Base-by-base conservation (phyloP, 2,797 vertebrate species). In the Todus mexicanus region DNA sequence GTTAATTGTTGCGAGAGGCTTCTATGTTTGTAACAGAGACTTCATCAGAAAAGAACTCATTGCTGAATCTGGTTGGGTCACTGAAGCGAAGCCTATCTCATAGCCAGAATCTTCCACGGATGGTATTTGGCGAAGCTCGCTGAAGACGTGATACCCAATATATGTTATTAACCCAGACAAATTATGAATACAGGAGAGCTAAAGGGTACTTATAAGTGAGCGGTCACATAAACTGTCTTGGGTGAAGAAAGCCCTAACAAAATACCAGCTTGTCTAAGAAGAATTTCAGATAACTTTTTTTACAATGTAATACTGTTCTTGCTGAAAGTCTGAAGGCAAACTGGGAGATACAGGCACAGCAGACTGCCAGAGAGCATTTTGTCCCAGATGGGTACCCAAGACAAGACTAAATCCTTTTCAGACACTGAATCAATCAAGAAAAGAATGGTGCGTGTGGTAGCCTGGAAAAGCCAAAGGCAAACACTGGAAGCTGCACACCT, bases 381-480 rank as follows among this genome's bases (percentile, higher is more conserved):
- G 56, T 85, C 83, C 47, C 18, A 48, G 60, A 43, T 61, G 29
- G 29, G 8, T 65, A 25, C 43, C 27, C 26, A 75, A 91, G 50
- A n/a, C 37, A 70, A 57, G 53, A 23, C 14, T 82, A 74, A 82
- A 88, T 83, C 29, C 38, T 84, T 72, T 89, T 68, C 66, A 90
- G 81, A 92, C 48, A 81, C 25, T 68, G 72, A 90, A 59, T 89
- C 56, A 89, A 27, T 78, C 63, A 92, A 88, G 87, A 95, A 86
- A 94, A 95, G n/a, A 40, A 45, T 10, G 31, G 35, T 68, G 54
- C 75, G 26, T 75, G 70, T 40, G 70, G 80, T 56, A 92, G 66
- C 60, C 77, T 90, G 75, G 83, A 83, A 90, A 89, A 91, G 4
- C 13, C 64, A 68, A 92, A 93, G 93, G 70, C 72, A 93, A 84